Evolutionary conservation across 2,888 invertebrate genomes (phyloP), one percentile per base, ranked within the genome.

Genomic region (Eilema caniola): DNA sequence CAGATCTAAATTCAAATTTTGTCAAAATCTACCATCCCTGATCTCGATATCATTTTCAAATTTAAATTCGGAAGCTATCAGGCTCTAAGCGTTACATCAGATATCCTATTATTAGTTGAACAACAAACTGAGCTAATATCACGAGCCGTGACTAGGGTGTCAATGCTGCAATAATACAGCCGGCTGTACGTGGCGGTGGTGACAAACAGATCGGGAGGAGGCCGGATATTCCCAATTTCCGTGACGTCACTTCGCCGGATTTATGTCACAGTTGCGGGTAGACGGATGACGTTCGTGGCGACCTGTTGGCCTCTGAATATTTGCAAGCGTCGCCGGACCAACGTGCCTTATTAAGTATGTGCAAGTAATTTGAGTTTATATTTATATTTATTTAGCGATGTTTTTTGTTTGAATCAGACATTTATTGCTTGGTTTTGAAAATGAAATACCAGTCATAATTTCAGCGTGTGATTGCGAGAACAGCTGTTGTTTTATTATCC

Each of bases 151-250:
- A 85, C 85, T 77, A 74, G 83, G 82, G 81, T 81, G 82, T 85
- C 86, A 85, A 86, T 86, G 79, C 79, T 77, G 79, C 81, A 83
- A 83, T 86, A 84, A 86, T 81, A 79, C 80, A 75, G 76, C 71
- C 69, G 70, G 66, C 76, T 74, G 78, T 85, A 86, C 85, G 85
- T 84, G 86, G 84, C 79, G 70, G 82, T 77, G 80, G 85, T 88
- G 89, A 89, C 90, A 90, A 90, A 89, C 88, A 86, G 84, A 82
- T 81, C 80, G 83, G 78, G 80, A 76, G 80, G 78, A 78, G 79
- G 79, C 83, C 89, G 91, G 92, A 92, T 90, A 91, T 90, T 89
- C 89, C 87, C 91, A 89, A 92, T 92, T 90, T 91, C 91, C 92
- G 83, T 79, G 84, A 83, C 84, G 83, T 82, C 82, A 85, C 84